A percentile compares a stretch with the other conserved stretches of the same genome.
Conservation (phyloP, 2,888 invertebrate genomes). For the Hartigia nigra region DNA sequence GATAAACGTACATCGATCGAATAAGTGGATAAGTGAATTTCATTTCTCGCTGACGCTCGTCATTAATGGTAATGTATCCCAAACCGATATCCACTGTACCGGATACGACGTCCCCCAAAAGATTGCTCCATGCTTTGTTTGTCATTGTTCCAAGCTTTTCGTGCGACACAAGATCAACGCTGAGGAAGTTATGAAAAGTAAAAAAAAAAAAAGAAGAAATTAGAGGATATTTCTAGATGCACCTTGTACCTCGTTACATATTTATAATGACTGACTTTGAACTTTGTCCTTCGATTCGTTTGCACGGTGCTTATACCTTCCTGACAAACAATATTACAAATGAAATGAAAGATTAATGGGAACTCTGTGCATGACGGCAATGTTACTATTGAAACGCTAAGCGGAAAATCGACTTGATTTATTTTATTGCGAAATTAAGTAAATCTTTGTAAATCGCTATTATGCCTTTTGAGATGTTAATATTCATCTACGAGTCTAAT, state of each 20-base stretch:
- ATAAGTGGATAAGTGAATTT: conserved; percentile 73
- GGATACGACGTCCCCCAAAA: conserved; percentile 71
- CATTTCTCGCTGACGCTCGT: conserved; percentile 69
- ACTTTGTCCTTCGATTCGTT: background rate
- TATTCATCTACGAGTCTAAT: background rate
- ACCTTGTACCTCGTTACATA: background rate
- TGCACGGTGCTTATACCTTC: background rate
- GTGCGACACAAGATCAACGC: conserved; percentile 51
- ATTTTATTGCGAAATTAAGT: background rate
- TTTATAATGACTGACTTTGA: background rate
- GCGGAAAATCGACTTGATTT: background rate
- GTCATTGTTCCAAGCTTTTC: conserved; percentile 61
- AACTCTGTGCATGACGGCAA: background rate
- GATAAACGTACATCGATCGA: conserved; percentile 69
- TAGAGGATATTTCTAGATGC: background rate
- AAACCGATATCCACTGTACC: conserved; percentile 71
- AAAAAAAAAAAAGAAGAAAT: background rate
- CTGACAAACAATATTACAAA: background rate
- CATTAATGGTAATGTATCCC: conserved; percentile 71
- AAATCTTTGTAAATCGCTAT: background rate
- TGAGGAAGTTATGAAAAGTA: no score
- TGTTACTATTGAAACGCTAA: background rate
- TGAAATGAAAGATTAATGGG: background rate
- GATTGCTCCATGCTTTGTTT: conserved; percentile 73
- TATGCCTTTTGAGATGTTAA: background rate